These are phyloP conservation scores for Drosophila bunnanda DNA, from an alignment of 2,888 invertebrate genomes.

Conservation along the genomic window DNA sequence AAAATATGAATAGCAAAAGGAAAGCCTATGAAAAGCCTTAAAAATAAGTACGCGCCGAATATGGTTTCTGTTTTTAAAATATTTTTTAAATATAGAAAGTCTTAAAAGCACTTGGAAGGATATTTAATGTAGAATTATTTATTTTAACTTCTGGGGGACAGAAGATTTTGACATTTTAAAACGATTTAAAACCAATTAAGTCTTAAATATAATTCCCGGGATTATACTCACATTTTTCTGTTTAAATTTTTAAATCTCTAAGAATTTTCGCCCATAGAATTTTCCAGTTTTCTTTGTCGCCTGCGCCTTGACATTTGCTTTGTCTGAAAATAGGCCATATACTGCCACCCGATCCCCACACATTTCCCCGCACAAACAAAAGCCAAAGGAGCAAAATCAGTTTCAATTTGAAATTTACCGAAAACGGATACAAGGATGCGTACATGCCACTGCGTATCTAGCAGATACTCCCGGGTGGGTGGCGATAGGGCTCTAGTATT, in stretches of 20 bases:
- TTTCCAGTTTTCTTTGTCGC: slow-evolving; percentile 36
- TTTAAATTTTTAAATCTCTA: not conserved
- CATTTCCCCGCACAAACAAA: slow-evolving; percentile 24
- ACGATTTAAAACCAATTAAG: not conserved
- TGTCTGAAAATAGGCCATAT: slow-evolving; percentile 40
- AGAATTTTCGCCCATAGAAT: not conserved
- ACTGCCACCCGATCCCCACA: not conserved
- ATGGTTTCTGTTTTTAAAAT: slow-evolving; percentile 3
- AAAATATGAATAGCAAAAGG: not conserved
- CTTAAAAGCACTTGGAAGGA: not conserved
- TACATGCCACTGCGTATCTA: slow-evolving; percentile 27
- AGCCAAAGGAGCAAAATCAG: slow-evolving; percentile 57
- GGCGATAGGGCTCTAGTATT: slow-evolving; percentile 5
- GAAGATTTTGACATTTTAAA: not conserved
- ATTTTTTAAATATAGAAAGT: not conserved
- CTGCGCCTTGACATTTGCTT: slow-evolving; percentile 37
- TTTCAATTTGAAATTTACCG: slow-evolving; percentile 63
- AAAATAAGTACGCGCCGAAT: no score
- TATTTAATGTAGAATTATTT: not conserved
- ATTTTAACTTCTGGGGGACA: not conserved
- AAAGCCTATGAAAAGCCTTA: not conserved
- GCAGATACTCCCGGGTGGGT: slow-evolving; percentile 21
- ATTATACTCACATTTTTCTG: not conserved
- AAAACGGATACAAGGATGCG: slow-evolving; percentile 54
- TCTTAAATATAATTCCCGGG: not conserved